Evolutionary conservation across 2,113 vertebrate species (phyloP).

Genomic region (Seriola dumerili): DNA sequence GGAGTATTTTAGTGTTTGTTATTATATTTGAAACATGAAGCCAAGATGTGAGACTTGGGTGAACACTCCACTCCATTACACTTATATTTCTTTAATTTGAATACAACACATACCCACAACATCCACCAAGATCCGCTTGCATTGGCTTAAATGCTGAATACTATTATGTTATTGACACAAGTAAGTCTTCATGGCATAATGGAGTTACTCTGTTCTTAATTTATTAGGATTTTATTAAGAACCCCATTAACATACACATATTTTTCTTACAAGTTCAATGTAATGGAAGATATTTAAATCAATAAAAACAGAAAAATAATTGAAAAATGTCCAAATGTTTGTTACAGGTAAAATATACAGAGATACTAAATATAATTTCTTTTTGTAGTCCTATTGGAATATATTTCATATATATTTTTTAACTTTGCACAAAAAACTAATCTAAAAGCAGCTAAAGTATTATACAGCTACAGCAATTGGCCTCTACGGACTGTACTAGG

Average conservation of each 20-base stretch:
- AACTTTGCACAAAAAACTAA: neutral
- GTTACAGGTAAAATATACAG: neutral
- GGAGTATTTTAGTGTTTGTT: neutral
- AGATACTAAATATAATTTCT: neutral
- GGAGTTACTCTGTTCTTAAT: neutral
- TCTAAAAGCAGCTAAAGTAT: neutral
- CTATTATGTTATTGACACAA: neutral
- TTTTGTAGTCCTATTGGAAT: neutral
- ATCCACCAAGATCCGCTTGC: neutral
- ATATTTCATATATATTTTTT: neutral
- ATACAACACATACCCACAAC: constrained; percentile 11
- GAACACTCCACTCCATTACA: neutral
- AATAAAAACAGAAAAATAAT: no score
- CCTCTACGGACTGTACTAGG: no score
- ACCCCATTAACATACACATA: neutral
- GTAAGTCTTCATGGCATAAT: neutral
- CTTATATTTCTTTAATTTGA: neutral
- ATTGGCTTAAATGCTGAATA: neutral
- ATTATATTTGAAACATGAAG: constrained; percentile 1
- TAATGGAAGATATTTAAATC: neutral
- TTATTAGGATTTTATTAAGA: neutral
- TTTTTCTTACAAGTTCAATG: neutral
- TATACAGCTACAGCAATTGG: no score
- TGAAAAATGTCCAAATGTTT: neutral
- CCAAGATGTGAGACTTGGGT: neutral